These are phyloP conservation scores for Plagiodera versicolora DNA, from an alignment of 2,888 invertebrate genomes.

Conservation along the genomic window DNA sequence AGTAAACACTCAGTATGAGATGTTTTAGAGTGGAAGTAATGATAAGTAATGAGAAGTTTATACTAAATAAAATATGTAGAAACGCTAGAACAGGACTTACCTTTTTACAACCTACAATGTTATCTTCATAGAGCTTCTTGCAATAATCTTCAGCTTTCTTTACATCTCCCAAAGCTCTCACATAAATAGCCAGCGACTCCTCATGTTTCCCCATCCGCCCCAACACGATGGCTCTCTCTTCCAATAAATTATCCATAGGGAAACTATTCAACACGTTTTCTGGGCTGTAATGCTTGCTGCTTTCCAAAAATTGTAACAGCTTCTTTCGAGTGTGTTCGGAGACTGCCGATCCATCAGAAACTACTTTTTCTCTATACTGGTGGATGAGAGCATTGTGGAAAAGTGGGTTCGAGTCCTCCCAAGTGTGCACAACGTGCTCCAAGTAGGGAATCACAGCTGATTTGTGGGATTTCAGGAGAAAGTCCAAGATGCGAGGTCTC, in stretches of 20 bases:
- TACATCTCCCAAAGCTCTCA: conserved; percentile 83
- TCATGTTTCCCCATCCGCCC: conserved; percentile 90
- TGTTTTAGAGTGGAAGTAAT: too few species aligned
- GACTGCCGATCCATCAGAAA: conserved; percentile 54
- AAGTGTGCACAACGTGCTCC: conserved; percentile 89
- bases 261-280: conserved; percentile 86
- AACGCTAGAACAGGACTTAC: too few species aligned
- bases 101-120: conserved; percentile 36
- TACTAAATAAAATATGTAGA: too few species aligned
- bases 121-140: conserved; percentile 64
- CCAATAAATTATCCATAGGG: conserved; percentile 81
- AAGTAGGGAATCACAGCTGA: conserved; percentile 86
- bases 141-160: conserved; percentile 85
- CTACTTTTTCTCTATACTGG: conserved; percentile 78
- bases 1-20: too few species aligned
- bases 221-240: conserved; percentile 92
- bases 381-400: conserved; percentile 92
- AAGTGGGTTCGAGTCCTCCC: conserved; percentile 81
- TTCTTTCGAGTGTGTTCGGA: conserved; percentile 62
- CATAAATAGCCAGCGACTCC: conserved; percentile 89
- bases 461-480: conserved; percentile 79
- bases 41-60: too few species aligned
- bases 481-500: conserved; percentile 85
- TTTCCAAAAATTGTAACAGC: conserved; percentile 77
- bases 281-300: conserved; percentile 79